These are phyloP conservation scores for Bellardia bayeri DNA, from an alignment of 2,888 invertebrate genomes.

Conservation along the genomic window DNA sequence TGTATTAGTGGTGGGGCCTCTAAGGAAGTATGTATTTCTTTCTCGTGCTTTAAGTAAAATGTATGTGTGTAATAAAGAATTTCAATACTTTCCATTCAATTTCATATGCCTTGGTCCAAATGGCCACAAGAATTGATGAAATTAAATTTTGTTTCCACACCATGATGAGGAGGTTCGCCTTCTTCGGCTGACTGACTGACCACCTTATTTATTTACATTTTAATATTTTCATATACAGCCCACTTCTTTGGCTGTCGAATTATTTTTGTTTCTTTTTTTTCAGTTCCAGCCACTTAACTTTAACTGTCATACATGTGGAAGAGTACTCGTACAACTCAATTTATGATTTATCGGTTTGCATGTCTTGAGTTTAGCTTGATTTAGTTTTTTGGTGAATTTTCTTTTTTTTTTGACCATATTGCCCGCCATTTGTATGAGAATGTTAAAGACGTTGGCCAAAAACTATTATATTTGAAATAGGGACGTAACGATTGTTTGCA, in stretches of 20 bases:
- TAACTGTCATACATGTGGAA: conserved; percentile 50
- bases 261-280: conserved; percentile 18
- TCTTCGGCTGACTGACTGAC: conserved; percentile 10
- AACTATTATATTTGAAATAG: background rate
- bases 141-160: conserved; percentile 53
- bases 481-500: too few relatives aligned
- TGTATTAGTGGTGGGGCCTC: conserved; percentile 26
- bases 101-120: conserved; percentile 40
- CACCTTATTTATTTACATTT: conserved; percentile 62
- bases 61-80: conserved; percentile 58
- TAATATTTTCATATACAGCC: conserved; percentile 52
- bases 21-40: conserved; percentile 41
- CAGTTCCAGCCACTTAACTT: conserved; percentile 51
- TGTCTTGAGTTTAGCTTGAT: conserved; percentile 47
- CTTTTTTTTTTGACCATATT: conserved; percentile 6
- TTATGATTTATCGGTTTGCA: conserved; percentile 69
- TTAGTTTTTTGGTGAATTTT: conserved; percentile 39
- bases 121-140: conserved; percentile 54
- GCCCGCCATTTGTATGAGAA: background rate
- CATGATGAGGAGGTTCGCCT: conserved; percentile 28
- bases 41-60: conserved; percentile 29
- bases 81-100: conserved; percentile 53
- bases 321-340: conserved; percentile 64
- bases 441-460: conserved; percentile 22
- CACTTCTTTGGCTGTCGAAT: conserved; percentile 45